Base-by-base conservation (phyloP, 1,140 invertebrate species). In the Drosophila lowei region DNA sequence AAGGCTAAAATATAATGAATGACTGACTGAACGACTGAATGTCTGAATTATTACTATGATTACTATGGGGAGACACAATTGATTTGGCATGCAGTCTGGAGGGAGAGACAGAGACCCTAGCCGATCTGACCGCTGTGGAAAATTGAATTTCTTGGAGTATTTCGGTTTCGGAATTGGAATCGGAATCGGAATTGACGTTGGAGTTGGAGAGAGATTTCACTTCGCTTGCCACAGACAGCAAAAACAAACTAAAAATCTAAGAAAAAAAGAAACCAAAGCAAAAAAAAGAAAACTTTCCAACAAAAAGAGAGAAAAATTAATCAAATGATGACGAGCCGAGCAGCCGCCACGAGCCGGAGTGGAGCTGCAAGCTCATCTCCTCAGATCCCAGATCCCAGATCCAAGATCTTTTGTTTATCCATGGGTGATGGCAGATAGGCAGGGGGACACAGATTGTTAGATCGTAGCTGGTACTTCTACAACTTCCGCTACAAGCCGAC, bases 281-380 rank as follows among this genome's bases (percentile, higher is more conserved):
- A 76, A 85, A 80, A 79, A 86, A 75, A 88, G 83, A 85, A 68
- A 70, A 70, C 66, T 70, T 70, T 70, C 66, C 61, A 75, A 74
- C 70, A 67, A 56, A 67, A 56, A 66, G 55, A 75, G 8, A 42
- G 55, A 75, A 68, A 76, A 85, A 88, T 85, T 85, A 88, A 85
- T 85, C 83, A 85, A 85, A 85, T 71, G 81, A 71, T 85, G 83
- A 86, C 80, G 77, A 72, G 66, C 25, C 55, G 57, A 16, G 59
- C 47, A 59, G 66, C 57, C 58, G 66, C 57, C 63, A 76, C 62
- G 71, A 76, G 72, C 30, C 8, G 47, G 53, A 64, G 73, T 63
- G 71, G 79, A 76, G 77, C 83, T 80, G 77, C 81, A 85, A 85
- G 81, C 86, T 85, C 81, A 86, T 85, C 77, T 77, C 30, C 18